phyloP scores from a whole-genome alignment of 1,140 invertebrate genomes.

The Sipha flava region DNA sequence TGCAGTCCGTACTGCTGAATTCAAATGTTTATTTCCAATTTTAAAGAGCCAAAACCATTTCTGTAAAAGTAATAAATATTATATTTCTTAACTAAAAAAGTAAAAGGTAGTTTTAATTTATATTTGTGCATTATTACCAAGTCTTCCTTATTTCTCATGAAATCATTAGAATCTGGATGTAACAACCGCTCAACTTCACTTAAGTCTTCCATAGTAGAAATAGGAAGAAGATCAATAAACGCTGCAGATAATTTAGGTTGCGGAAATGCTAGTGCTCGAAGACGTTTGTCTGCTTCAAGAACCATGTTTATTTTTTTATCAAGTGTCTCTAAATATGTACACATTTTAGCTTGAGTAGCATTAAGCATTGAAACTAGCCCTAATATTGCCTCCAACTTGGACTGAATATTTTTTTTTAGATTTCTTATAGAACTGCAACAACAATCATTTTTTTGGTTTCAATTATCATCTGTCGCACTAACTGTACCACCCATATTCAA shows the following conservation, averaged over 20 bases:
- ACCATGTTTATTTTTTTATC: background rate
- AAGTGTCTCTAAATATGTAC: background rate
- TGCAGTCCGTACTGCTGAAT: background rate
- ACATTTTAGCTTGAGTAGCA: background rate
- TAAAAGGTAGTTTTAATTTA: background rate
- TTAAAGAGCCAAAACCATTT: background rate
- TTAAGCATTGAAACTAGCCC: background rate
- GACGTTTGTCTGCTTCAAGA: background rate
- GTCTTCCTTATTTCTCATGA: background rate
- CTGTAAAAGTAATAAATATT: background rate
- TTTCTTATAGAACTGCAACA: background rate
- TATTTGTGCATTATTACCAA: background rate
- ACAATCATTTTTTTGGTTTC: background rate
- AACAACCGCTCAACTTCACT: background rate
- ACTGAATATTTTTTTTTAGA: background rate
- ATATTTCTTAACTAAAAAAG: too few relatives aligned
- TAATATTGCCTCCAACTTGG: background rate
- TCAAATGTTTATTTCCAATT: background rate
- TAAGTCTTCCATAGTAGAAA: background rate
- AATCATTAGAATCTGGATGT: background rate
- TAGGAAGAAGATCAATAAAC: background rate
- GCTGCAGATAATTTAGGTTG: background rate
- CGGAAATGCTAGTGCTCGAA: background rate
- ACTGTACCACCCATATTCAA: background rate
- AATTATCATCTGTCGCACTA: too few relatives aligned